These are phyloP conservation scores for Sesamia inferens DNA, from an alignment of 2,888 invertebrate genomes.

Conservation along the genomic window DNA sequence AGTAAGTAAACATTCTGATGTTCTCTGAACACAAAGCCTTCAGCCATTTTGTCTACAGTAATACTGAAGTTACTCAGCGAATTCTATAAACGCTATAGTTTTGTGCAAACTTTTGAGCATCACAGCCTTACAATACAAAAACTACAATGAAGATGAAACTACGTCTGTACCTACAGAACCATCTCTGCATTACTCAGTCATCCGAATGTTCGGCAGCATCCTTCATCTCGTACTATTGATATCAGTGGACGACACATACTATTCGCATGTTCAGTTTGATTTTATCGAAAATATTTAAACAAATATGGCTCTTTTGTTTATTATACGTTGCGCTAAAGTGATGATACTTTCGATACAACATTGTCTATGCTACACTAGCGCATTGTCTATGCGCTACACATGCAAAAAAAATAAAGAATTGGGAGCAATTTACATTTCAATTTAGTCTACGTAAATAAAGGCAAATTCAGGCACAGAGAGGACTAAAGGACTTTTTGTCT, in stretches of 20 bases:
- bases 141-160: neutral
- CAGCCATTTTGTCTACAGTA: no score
- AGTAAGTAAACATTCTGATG: neutral
- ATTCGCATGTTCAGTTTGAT: conserved; percentile 33
- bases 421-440: neutral
- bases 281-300: neutral
- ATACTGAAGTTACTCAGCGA: neutral
- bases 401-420: neutral
- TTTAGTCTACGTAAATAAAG: conserved; percentile 1
- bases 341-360: neutral
- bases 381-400: neutral
- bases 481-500: neutral
- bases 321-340: neutral
- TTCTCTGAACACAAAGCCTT: fast-evolving
- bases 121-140: neutral
- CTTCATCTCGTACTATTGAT: conserved; percentile 62
- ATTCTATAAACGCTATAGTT: neutral
- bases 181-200: conserved; percentile 58
- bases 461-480: neutral
- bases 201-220: conserved; percentile 62
- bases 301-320: neutral
- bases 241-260: conserved; percentile 60
- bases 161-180: conserved; percentile 39
- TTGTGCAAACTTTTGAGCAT: neutral
- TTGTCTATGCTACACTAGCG: neutral